Conservation (phyloP, 2,113 vertebrate species). For the Protomyctophum bolini region DNA sequence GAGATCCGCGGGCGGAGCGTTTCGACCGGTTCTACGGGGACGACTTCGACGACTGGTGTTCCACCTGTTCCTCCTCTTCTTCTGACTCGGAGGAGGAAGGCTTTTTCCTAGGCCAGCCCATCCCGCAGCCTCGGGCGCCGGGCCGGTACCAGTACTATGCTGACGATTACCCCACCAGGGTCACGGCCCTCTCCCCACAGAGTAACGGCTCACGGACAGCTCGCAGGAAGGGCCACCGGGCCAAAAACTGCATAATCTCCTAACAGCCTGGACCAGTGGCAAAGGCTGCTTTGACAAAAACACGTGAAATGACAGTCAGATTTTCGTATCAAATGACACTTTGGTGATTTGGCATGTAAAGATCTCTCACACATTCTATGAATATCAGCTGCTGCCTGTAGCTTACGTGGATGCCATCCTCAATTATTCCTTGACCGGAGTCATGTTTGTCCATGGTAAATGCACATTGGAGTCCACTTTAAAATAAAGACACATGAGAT, state of each 20-base stretch:
- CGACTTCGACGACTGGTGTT: slow-evolving; percentile 88
- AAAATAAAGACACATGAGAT: no score
- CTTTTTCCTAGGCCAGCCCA: slow-evolving; percentile 95
- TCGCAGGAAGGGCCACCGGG: slow-evolving; percentile 90
- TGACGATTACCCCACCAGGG: slow-evolving; percentile 86
- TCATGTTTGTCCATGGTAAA: no score
- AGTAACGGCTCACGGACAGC: slow-evolving; percentile 86
- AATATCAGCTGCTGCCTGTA: background rate
- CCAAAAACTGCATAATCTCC: slow-evolving; percentile 97
- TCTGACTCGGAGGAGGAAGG: slow-evolving; percentile 97
- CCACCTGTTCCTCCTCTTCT: slow-evolving; percentile 91
- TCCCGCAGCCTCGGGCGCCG: slow-evolving; percentile 85
- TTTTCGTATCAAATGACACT: slow-evolving; percentile 26
- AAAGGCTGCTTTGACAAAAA: slow-evolving; percentile 20
- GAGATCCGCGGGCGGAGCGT: slow-evolving; percentile 79
- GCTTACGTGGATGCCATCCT: background rate
- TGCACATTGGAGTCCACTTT: no score
- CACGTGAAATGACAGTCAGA: slow-evolving; percentile 33
- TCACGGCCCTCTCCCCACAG: slow-evolving; percentile 81
- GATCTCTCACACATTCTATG: background rate
- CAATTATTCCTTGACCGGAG: background rate
- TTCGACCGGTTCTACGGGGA: slow-evolving; percentile 85
- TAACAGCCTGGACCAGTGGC: slow-evolving; percentile 68
- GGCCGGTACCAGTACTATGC: slow-evolving; percentile 86
- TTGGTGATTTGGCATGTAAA: slow-evolving; percentile 7